These are phyloP conservation scores for Oncopeltus fasciatus DNA, from an alignment of 1,140 invertebrate species.

Conservation along the genomic window DNA sequence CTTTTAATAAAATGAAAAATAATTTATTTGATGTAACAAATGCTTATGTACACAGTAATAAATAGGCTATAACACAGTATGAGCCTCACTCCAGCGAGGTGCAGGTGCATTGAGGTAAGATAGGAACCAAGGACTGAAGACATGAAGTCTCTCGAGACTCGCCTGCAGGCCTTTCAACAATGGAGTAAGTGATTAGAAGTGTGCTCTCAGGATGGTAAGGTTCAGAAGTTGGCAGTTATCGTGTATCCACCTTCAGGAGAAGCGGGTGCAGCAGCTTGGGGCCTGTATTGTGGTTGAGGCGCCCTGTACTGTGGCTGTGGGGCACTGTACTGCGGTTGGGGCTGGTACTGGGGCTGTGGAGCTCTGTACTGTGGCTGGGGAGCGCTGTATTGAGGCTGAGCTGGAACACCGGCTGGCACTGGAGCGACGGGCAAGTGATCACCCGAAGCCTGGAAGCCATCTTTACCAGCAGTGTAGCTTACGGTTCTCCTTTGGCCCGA, in stretches of 20 bases:
- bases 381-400: neutral
- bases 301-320: slow-evolving; percentile 6
- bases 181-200: no score
- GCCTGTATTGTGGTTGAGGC: neutral
- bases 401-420: slow-evolving; percentile 26
- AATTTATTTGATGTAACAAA: no score
- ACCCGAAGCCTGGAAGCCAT: slow-evolving; percentile 57
- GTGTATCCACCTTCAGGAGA: neutral
- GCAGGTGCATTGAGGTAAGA: no score
- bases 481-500: slow-evolving; percentile 64
- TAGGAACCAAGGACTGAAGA: no score
- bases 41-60: no score
- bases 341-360: neutral
- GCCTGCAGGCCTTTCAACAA: no score
- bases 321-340: neutral
- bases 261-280: neutral
- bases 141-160: no score
- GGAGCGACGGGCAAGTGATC: slow-evolving; percentile 58
- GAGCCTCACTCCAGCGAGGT: no score
- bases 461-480: slow-evolving; percentile 71
- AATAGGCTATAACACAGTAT: no score
- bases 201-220: no score
- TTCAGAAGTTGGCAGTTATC: neutral
- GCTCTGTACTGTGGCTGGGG: slow-evolving; percentile 1
- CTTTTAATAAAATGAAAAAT: no score